Base-by-base conservation (phyloP, 2,888 invertebrate species). In the Alloscopus bannaensis region DNA sequence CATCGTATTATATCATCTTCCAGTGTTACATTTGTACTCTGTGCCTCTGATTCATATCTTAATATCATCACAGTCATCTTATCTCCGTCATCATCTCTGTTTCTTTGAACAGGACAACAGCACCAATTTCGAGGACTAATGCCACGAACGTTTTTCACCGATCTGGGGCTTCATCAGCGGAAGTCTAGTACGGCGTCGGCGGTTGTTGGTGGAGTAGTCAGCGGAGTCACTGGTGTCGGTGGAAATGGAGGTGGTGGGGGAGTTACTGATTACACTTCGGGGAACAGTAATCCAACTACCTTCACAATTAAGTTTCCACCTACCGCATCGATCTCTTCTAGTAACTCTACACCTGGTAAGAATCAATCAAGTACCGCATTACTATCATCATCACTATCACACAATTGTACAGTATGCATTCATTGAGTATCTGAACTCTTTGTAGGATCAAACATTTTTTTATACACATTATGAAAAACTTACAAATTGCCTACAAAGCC, bases 301-400 rank as follows among this genome's bases (percentile, higher is more conserved):
- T 83, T 85, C 55, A 80, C 80, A 16, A 52, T 85, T 64, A 85
- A 85, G 66, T 85, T 85, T 72, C 84, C 83, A 69, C 85, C 84
- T 22, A 76, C 81, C 52, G 78, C 85, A 42, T 81, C 84, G 59
- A 81, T 77, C 68, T 81, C 82, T 57, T 82, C 83, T 50, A 79
- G 69, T 26, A 77, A 76, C 75, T 78, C 80, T 3, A 72, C 76
- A 20, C 81, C 70, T 36, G 75, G 75, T 75, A 42, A 75, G 28
- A 4, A n/a, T n/a, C n/a, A n/a, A n/a, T n/a, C n/a, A n/a, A n/a
- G n/a, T n/a, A n/a, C n/a, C n/a, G n/a, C n/a, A n/a, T n/a, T n/a
- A n/a, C n/a, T n/a, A n/a, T n/a, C n/a, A n/a, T n/a, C n/a, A n/a
- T n/a, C n/a, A n/a, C n/a, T n/a, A n/a, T n/a, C n/a, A n/a, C n/a